Evolutionary conservation across 2,113 vertebrate genomes (phyloP).

Genomic region (Xiphophorus maculatus): DNA sequence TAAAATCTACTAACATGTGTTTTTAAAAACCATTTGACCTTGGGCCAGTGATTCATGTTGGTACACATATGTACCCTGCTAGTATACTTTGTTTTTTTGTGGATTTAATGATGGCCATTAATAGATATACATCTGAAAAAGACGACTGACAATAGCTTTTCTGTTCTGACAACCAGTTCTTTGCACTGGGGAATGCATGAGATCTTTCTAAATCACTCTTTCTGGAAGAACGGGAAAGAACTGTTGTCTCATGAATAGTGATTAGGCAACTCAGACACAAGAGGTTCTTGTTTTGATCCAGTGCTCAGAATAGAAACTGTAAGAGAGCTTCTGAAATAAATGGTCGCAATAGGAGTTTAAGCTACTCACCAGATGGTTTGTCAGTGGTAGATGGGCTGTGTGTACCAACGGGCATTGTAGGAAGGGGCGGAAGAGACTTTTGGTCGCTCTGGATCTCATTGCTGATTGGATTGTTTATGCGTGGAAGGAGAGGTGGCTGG

Average conservation of each 20-base stretch:
- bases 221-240: constrained; percentile 39
- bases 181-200: constrained; percentile 42
- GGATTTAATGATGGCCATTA: constrained; percentile 39
- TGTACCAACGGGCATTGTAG: constrained; percentile 92
- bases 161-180: constrained; percentile 48
- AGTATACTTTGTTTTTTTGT: constrained; percentile 40
- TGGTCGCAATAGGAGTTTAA: background rate
- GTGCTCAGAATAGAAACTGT: constrained; percentile 15
- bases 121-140: constrained; percentile 66
- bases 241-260: constrained; percentile 43
- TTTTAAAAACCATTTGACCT: constrained; percentile 21
- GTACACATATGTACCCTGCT: constrained; percentile 25
- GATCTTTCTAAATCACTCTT: constrained; percentile 41
- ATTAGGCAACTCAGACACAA: constrained; percentile 23
- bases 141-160: constrained; percentile 52
- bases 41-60: constrained; percentile 31
- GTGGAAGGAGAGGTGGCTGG: constrained; percentile 86
- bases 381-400: constrained; percentile 90
- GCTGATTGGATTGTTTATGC: constrained; percentile 91
- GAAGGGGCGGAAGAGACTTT: constrained; percentile 85
- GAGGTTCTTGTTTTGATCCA: constrained; percentile 24
- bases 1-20: constrained; percentile 31
- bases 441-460: constrained; percentile 98
- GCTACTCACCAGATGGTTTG: constrained; percentile 92
- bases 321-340: constrained; percentile 12